phyloP scores from a whole-genome alignment of 2,113 vertebrate genomes.

The Nycticebus coucang region DNA sequence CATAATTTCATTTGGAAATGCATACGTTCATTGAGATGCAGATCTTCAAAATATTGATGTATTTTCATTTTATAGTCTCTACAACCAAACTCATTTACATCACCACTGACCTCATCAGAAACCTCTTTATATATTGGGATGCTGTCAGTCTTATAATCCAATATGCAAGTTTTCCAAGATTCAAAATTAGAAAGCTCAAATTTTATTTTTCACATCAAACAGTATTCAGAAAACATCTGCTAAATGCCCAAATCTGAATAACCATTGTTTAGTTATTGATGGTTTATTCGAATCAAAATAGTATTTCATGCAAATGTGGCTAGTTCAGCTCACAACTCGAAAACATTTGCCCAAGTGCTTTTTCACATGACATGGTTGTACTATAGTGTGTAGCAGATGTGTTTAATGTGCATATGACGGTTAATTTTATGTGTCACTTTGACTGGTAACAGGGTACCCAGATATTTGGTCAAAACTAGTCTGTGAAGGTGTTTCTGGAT shows the following conservation, averaged over 20 bases:
- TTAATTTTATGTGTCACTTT: background rate
- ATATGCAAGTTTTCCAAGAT: background rate
- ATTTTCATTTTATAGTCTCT: background rate
- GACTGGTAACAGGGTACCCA: background rate
- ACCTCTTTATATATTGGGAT: background rate
- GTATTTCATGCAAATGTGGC: background rate
- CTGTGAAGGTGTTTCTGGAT: background rate
- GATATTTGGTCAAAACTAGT: background rate
- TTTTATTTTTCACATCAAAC: background rate
- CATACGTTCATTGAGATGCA: background rate
- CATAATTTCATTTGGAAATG: background rate
- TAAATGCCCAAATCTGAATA: background rate
- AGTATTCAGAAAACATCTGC: background rate
- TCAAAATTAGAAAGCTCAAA: background rate
- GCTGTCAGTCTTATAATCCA: background rate
- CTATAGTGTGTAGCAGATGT: background rate
- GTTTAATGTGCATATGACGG: background rate
- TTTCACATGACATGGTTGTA: background rate
- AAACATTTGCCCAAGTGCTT: background rate
- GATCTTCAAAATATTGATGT: background rate
- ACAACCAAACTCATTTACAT: background rate
- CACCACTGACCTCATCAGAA: background rate
- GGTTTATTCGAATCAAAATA: background rate
- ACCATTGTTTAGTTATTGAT: background rate
- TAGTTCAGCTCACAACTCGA: background rate